phyloP scores from a whole-genome alignment of 1,140 invertebrate species.

The Harpegnathos saltator region DNA sequence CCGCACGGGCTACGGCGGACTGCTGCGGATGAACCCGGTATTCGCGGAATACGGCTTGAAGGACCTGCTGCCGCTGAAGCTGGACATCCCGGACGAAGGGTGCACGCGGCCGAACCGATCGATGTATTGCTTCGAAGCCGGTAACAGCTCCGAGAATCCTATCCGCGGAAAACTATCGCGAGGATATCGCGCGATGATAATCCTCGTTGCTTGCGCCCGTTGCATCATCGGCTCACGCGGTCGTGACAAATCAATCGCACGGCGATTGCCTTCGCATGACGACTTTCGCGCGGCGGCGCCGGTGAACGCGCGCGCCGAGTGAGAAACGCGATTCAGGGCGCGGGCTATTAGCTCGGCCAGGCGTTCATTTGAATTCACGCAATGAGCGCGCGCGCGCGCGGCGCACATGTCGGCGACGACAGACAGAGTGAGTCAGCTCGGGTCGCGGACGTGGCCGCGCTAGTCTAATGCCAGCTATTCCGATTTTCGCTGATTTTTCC shows the following conservation, averaged over 20 bases:
- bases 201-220: neutral
- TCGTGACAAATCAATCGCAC: constrained; percentile 39
- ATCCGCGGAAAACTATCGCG: neutral
- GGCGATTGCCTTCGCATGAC: neutral
- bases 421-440: constrained; percentile 9
- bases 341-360: constrained; percentile 2
- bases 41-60: constrained; percentile 95
- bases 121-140: constrained; percentile 97
- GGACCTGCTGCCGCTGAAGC: constrained; percentile 95
- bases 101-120: constrained; percentile 94
- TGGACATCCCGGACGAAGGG: constrained; percentile 96
- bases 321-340: neutral
- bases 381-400: constrained; percentile 9
- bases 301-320: constrained; percentile 12
- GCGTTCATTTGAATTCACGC: constrained; percentile 31
- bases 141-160: constrained; percentile 84
- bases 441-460: neutral
- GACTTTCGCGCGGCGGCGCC: constrained; percentile 26
- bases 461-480: neutral
- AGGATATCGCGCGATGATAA: neutral
- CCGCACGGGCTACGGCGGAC: constrained; percentile 91
- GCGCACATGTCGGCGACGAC: too few relatives aligned
- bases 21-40: constrained; percentile 94
- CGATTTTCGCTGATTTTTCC: neutral
- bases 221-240: neutral